A percentile compares a stretch with the other conserved stretches of the same genome.
Conservation (phyloP, 2,888 invertebrate genomes). For the Pyrgus malvae region DNA sequence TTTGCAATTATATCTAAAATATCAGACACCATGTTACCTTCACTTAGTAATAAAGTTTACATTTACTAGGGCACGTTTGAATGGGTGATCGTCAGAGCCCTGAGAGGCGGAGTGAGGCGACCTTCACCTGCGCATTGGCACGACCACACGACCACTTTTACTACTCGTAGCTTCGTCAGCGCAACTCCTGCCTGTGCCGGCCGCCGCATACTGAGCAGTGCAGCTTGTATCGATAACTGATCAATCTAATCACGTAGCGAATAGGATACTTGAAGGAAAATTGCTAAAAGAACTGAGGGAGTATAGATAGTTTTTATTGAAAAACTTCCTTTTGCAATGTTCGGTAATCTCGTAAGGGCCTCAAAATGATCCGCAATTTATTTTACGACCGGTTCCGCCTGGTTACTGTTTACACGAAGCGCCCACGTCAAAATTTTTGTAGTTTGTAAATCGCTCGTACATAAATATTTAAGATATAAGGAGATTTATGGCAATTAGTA, state of each 20-base stretch:
- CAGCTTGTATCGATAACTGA: no score
- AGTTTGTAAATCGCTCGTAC: neutral
- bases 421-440: neutral
- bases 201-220: no score
- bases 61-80: neutral
- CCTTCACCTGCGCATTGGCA: slow-evolving; percentile 8
- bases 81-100: neutral
- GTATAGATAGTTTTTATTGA: no score
- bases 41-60: no score
- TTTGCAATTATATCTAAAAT: no score
- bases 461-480: slow-evolving; percentile 5
- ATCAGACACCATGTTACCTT: no score
- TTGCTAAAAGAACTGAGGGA: no score
- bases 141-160: slow-evolving; percentile 22
- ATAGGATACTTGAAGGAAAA: no score
- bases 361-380: neutral
- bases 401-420: neutral
- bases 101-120: neutral
- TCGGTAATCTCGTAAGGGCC: no score
- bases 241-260: no score
- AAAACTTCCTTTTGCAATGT: no score
- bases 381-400: neutral
- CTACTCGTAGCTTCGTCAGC: neutral
- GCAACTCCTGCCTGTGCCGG: no score
- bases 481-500: neutral